phyloP scores from a whole-genome alignment of 2,113 vertebrate genomes.

The Saimiri boliviensis region DNA sequence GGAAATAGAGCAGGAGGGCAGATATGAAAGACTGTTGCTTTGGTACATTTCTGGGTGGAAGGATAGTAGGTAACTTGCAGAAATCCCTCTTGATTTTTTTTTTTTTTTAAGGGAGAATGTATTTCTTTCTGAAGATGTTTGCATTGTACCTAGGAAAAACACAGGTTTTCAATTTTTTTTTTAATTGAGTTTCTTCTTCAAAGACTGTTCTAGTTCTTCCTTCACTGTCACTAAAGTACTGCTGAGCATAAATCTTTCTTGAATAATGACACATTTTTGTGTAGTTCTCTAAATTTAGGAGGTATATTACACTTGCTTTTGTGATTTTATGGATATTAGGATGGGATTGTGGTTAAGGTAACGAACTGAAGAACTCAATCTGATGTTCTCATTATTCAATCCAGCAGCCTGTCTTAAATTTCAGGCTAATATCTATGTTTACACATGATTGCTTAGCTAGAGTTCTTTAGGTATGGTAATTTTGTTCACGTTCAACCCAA shows the following conservation, averaged over 20 bases:
- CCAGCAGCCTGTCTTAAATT: constrained; percentile 72
- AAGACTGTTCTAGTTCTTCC: not conserved
- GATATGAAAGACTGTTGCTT: not conserved
- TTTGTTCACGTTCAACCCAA: constrained; percentile 70
- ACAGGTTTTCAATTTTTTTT: not conserved
- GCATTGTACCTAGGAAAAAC: not conserved
- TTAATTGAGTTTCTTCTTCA: constrained; percentile 39
- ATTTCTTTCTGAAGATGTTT: constrained; percentile 14
- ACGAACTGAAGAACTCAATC: constrained; percentile 78
- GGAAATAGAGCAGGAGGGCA: not conserved
- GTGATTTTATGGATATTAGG: constrained; percentile 77
- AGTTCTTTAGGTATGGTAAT: constrained; percentile 59
- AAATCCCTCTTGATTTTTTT: not conserved
- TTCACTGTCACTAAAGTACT: constrained; percentile 60
- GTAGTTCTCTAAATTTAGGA: constrained; percentile 60
- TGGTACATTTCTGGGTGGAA: not conserved
- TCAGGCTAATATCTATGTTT: constrained; percentile 72
- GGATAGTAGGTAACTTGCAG: not conserved
- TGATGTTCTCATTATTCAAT: constrained; percentile 81
- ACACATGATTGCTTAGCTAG: constrained; percentile 64
- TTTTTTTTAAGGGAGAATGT: not conserved
- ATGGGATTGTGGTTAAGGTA: constrained; percentile 75
- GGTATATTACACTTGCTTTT: constrained; percentile 72
- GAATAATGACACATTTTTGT: constrained; percentile 64
- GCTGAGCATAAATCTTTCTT: constrained; percentile 71